Evolutionary conservation across 2,888 invertebrate genomes (phyloP).

Genomic region (Prionchulus punctatus): DNA sequence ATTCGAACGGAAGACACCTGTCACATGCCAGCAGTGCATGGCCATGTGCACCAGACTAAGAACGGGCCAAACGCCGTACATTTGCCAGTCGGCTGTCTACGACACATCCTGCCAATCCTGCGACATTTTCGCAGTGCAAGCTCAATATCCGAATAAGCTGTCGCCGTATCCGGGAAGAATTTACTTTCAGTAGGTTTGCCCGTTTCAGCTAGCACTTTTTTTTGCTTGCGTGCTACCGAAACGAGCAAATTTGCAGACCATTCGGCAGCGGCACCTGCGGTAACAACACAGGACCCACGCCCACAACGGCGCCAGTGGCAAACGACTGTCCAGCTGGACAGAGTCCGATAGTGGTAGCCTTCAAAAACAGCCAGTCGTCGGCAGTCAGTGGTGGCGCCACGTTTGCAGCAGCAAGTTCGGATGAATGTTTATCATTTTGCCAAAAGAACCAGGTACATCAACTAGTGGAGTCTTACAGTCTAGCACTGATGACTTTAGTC

Average conservation of each 20-base stretch:
- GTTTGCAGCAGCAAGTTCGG: not conserved
- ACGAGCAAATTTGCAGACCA: too few species aligned
- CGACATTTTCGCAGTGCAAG: conserved; percentile 1
- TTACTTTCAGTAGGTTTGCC: conserved; percentile 1
- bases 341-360: not conserved
- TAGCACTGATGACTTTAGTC: too few species aligned
- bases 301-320: not conserved
- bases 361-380: not conserved
- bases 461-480: too few species aligned
- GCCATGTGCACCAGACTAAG: not conserved
- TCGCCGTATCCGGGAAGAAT: not conserved
- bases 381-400: not conserved
- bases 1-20: not conserved
- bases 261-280: too few species aligned
- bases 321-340: not conserved
- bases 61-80: not conserved
- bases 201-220: too few species aligned
- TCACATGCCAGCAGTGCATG: not conserved
- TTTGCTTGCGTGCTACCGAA: too few species aligned
- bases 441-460: not conserved
- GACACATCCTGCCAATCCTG: not conserved
- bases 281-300: too few species aligned
- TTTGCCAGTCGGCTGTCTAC: conserved; percentile 2
- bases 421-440: not conserved
- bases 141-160: not conserved